Percentiles rank a stretch among this genome's conserved stretches.
These are phyloP conservation scores for Temnothorax curvispinosus DNA, from an alignment of 1,140 invertebrate species.

Conservation along the genomic window DNA sequence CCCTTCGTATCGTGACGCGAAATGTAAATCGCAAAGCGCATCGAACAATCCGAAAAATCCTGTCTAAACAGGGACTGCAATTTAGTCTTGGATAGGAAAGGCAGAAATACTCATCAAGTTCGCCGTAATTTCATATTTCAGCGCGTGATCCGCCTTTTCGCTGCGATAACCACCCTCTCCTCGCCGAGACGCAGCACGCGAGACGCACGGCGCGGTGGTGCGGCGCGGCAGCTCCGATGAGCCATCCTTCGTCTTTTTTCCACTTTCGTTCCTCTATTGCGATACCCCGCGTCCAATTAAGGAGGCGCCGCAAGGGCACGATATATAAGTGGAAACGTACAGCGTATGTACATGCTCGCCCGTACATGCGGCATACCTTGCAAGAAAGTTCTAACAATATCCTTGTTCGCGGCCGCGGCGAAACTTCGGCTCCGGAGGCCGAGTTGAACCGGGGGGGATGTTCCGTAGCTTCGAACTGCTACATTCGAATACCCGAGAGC, in stretches of 20 bases:
- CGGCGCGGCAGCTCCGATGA: neutral
- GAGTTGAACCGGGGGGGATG: constrained; percentile 57
- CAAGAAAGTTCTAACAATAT: constrained; percentile 79
- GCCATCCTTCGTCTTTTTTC: constrained; percentile 34
- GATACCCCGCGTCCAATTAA: constrained; percentile 65
- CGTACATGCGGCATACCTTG: constrained; percentile 69
- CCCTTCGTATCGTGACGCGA: constrained; percentile 26
- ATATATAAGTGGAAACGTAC: constrained; percentile 61
- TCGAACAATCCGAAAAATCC: constrained; percentile 47
- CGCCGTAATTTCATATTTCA: constrained; percentile 56
- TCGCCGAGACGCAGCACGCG: constrained; percentile 32
- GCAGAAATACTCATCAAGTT: constrained; percentile 49
- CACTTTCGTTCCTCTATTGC: constrained; percentile 54
- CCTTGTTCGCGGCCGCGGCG: constrained; percentile 65
- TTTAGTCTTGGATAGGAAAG: constrained; percentile 13
- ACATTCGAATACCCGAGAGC: constrained; percentile 65
- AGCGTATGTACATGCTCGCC: constrained; percentile 21
- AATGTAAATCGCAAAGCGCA: constrained; percentile 58
- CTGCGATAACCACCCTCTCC: constrained; percentile 31
- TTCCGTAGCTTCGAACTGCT: constrained; percentile 65
- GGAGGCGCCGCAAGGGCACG: constrained; percentile 43
- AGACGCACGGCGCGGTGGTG: constrained; percentile 8
- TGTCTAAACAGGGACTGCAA: constrained; percentile 44
- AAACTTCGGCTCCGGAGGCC: constrained; percentile 66
- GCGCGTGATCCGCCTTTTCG: constrained; percentile 40